Conservation (phyloP, 2,888 invertebrate species). For the Slavum lentiscoides region DNA sequence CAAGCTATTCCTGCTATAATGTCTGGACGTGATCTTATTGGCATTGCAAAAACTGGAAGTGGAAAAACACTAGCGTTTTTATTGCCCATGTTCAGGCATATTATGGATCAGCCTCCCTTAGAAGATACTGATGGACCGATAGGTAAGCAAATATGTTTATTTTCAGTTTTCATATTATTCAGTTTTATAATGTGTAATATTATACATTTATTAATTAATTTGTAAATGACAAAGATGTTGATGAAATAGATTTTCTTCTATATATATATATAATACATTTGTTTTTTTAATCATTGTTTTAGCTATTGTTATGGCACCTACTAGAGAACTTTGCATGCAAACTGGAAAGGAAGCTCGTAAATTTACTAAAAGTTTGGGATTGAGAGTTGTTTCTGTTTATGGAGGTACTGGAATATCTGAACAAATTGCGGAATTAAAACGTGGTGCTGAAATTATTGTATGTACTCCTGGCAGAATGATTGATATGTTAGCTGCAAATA, state of each 20-base stretch:
- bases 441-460: constrained; percentile 97
- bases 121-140: constrained; percentile 97
- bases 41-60: constrained; percentile 98
- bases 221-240: background rate
- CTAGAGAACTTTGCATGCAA: constrained; percentile 97
- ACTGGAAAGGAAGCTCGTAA: constrained; percentile 94
- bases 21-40: constrained; percentile 90
- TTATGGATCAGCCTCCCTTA: constrained; percentile 89
- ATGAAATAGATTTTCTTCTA: background rate
- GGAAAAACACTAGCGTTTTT: constrained; percentile 98
- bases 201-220: too few relatives aligned
- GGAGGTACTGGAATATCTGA: constrained; percentile 97
- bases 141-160: constrained; percentile 59
- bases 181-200: background rate
- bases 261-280: background rate
- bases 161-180: background rate
- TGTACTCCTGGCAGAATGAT: constrained; percentile 99
- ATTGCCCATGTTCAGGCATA: constrained; percentile 95
- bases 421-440: constrained; percentile 85
- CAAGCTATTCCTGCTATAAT: constrained; percentile 97
- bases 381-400: constrained; percentile 94
- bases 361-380: constrained; percentile 83
- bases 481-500: constrained; percentile 98
- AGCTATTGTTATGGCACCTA: constrained; percentile 97
- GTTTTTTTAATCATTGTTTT: constrained; percentile 15